Conservation (phyloP, 2,113 vertebrate genomes). For the Chamaetylas fuelleborni region DNA sequence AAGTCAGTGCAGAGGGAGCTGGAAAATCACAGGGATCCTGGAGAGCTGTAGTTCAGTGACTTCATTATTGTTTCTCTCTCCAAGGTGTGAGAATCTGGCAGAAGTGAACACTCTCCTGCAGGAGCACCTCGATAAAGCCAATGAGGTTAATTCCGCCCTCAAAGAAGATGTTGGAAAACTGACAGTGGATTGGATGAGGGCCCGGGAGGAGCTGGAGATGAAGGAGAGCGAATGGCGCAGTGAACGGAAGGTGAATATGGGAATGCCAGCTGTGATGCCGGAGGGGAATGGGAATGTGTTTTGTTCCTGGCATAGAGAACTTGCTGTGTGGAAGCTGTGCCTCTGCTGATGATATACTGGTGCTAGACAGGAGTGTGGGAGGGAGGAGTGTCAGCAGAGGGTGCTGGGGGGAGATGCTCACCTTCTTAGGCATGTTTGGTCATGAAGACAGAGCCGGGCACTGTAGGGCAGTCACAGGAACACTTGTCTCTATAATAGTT, state of each 20-base stretch:
- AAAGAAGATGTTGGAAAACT: conserved; percentile 83
- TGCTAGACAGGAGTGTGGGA: not conserved
- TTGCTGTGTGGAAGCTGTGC: not conserved
- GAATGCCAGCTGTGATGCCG: rapidly evolving
- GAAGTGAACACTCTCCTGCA: conserved; percentile 80
- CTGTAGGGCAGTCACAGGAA: not conserved
- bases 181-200: conserved; percentile 83
- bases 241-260: conserved; percentile 70
- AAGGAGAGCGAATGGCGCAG: conserved; percentile 79
- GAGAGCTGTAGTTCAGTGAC: not conserved
- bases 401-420: not conserved
- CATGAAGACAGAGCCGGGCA: not conserved
- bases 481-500: not conserved
- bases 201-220: conserved; percentile 77
- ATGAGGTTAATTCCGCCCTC: conserved; percentile 76
- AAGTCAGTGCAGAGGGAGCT: not conserved
- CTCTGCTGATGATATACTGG: not conserved
- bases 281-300: not conserved
- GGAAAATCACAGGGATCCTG: not conserved
- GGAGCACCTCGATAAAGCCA: conserved; percentile 80
- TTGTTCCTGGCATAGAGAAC: not conserved
- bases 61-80: not conserved
- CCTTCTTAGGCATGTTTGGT: rapidly evolving
- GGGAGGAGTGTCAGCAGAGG: not conserved
- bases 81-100: conserved; percentile 79